phyloP scores from a whole-genome alignment of 2,888 invertebrate species.

The Hemaris fuciformis region DNA sequence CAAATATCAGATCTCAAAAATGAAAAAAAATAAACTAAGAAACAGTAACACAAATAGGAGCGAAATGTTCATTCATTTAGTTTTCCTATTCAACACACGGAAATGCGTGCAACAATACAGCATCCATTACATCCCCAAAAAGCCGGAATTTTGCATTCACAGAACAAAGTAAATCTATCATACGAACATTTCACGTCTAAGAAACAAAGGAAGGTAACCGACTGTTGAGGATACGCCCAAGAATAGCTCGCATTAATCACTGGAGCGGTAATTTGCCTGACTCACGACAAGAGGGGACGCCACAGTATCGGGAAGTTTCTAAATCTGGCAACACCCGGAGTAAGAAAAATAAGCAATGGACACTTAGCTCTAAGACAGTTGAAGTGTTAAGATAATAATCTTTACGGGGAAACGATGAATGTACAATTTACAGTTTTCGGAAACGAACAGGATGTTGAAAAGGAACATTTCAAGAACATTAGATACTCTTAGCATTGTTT shows the following conservation, averaged over 20 bases:
- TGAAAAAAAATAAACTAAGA: too few species aligned
- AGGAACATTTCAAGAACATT: not conserved
- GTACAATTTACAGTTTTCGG: not conserved
- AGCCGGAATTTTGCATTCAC: conserved; percentile 4
- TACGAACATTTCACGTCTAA: conserved; percentile 29
- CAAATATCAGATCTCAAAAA: too few species aligned
- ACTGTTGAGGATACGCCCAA: conserved; percentile 55
- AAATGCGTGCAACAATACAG: not conserved
- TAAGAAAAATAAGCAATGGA: conserved; percentile 55
- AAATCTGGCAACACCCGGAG: conserved; percentile 63
- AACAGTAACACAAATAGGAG: too few species aligned
- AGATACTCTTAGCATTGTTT: too few species aligned
- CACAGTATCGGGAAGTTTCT: conserved; percentile 66
- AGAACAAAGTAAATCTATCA: conserved; percentile 9
- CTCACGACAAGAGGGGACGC: conserved; percentile 74
- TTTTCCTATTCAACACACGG: not conserved
- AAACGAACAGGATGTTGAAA: not conserved
- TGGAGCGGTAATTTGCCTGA: conserved; percentile 75
- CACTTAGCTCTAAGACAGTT: conserved; percentile 22
- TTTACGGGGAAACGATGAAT: not conserved
- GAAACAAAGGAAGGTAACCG: conserved; percentile 60
- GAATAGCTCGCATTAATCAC: conserved; percentile 77
- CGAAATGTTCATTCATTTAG: too few species aligned
- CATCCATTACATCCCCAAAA: not conserved
- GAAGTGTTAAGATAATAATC: conserved; percentile 35